Evolutionary conservation across 2,113 vertebrate species (phyloP).

Genomic region (Actenoides lindsayi): DNA sequence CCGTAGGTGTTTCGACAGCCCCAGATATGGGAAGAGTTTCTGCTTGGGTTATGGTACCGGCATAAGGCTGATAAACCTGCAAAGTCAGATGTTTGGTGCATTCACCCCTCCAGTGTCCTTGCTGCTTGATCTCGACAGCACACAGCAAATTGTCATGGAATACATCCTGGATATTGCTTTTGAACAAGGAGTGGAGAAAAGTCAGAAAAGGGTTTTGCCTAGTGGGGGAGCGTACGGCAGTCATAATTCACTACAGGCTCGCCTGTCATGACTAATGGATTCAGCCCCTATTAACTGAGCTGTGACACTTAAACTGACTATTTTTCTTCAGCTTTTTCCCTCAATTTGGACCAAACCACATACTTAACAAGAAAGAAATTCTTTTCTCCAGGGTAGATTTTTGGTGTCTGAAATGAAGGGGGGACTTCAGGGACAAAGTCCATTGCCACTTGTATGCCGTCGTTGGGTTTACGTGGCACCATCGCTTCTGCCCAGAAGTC

Average conservation of each 20-base stretch:
- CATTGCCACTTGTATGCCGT: fast-evolving
- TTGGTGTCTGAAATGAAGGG: background rate
- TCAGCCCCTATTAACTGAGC: constrained; percentile 25
- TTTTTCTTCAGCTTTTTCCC: constrained; percentile 33
- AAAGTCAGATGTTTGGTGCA: constrained; percentile 42
- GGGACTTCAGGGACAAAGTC: background rate
- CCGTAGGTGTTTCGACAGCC: fast-evolving
- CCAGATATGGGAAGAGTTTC: background rate
- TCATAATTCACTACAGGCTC: constrained; percentile 26
- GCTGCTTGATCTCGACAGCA: constrained; percentile 12
- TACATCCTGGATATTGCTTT: background rate
- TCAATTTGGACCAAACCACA: background rate
- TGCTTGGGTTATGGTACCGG: constrained; percentile 13
- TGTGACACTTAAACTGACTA: constrained; percentile 47
- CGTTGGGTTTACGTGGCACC: background rate
- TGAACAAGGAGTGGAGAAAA: background rate
- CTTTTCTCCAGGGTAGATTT: background rate
- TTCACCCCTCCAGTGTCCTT: constrained; percentile 49
- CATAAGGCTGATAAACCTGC: constrained; percentile 5
- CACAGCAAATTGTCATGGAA: constrained; percentile 15
- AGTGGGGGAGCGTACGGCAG: background rate
- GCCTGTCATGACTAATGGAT: constrained; percentile 26
- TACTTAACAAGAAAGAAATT: background rate
- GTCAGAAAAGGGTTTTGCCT: constrained; percentile 21
- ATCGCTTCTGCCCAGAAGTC: background rate